Conservation (phyloP, 2,113 vertebrate species). For the Daphoenositta chrysoptera region DNA sequence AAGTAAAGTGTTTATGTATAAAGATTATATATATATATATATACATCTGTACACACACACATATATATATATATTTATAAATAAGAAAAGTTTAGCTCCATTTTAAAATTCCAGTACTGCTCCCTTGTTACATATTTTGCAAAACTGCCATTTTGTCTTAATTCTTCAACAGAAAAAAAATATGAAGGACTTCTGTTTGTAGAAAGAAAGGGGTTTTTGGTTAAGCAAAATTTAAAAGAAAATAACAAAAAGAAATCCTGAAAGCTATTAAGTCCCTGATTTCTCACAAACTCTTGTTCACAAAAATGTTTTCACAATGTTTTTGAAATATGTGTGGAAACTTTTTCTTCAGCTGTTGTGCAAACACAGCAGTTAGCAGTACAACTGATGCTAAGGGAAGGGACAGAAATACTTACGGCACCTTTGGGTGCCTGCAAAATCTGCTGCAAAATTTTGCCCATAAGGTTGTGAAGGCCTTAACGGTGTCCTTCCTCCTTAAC, state of each 20-base stretch:
- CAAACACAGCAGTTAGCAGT: neutral
- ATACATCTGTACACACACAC: neutral
- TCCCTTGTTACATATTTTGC: neutral
- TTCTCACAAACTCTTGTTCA: neutral
- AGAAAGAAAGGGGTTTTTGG: neutral
- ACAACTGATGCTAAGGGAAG: neutral
- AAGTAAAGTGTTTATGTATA: neutral
- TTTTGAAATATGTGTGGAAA: neutral
- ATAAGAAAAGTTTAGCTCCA: neutral
- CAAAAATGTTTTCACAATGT: neutral
- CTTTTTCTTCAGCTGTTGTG: neutral
- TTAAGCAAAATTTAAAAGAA: neutral
- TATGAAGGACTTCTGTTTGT: neutral
- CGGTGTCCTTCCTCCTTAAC: neutral
- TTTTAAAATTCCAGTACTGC: neutral
- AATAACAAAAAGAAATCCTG: neutral
- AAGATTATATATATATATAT: neutral
- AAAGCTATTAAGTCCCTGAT: neutral
- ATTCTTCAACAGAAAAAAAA: neutral
- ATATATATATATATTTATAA: neutral
- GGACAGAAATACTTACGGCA: neutral
- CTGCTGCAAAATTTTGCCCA: neutral
- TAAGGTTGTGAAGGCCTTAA: neutral
- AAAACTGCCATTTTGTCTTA: neutral
- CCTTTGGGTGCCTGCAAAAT: neutral